phyloP scores from a whole-genome alignment of 23 tunicate genomes.

The Diplosoma virens region DNA sequence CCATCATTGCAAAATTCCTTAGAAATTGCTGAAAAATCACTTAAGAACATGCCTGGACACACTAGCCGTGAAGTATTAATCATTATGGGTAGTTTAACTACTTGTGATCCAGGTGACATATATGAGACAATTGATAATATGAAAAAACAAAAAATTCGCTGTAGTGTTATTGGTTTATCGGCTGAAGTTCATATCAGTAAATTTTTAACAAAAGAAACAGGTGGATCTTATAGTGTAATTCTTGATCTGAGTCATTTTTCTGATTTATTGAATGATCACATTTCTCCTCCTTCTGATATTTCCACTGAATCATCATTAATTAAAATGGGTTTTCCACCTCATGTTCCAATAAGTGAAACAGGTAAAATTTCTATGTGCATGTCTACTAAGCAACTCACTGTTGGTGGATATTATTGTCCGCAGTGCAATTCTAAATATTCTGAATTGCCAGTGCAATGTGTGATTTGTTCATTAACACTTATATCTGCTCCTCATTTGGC shows the following conservation, averaged over 20 bases:
- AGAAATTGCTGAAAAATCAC: slow-evolving; percentile 58
- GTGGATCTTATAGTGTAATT: slow-evolving; percentile 76
- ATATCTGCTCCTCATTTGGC: slow-evolving; percentile 99
- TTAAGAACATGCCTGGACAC: slow-evolving; percentile 83
- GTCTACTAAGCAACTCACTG: slow-evolving; percentile 58
- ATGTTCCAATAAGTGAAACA: slow-evolving; percentile 30
- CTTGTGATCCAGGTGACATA: slow-evolving; percentile 73
- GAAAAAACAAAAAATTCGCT: slow-evolving; percentile 79
- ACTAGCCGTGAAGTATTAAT: slow-evolving; percentile 70
- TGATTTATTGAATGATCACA: slow-evolving; percentile 68
- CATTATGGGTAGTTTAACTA: slow-evolving; percentile 77
- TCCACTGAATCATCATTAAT: slow-evolving; percentile 81
- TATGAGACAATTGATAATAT: slow-evolving; percentile 48
- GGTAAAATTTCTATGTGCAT: slow-evolving; percentile 73
- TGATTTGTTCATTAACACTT: slow-evolving; percentile 69
- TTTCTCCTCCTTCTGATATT: slow-evolving; percentile 64
- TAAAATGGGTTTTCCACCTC: slow-evolving; percentile 97
- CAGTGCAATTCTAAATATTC: slow-evolving; percentile 84
- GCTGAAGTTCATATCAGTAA: slow-evolving; percentile 93
- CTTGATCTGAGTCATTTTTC: slow-evolving; percentile 67
- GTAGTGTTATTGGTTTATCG: slow-evolving; percentile 85
- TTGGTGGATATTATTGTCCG: slow-evolving; percentile 93
- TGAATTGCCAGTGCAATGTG: slow-evolving; percentile 90
- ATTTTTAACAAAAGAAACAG: slow-evolving; percentile 62
- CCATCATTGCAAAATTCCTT: slow-evolving; percentile 89